Conservation (phyloP, 2,113 vertebrate genomes). For the Bubalus kerabau region DNA sequence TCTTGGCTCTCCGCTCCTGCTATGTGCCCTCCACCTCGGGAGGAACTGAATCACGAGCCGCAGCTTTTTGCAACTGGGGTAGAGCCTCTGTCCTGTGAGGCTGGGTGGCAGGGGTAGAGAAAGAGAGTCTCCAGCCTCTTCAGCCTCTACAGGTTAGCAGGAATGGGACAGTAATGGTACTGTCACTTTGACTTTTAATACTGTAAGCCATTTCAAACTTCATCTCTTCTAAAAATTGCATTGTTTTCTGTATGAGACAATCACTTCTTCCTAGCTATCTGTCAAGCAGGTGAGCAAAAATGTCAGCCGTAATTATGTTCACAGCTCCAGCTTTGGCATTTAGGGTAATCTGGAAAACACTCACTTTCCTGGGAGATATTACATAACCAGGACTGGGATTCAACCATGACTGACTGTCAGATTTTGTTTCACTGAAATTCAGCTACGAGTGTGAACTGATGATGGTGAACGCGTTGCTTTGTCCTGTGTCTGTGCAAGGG, state of each 20-base stretch:
- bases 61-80: fast-evolving
- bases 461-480: constrained; percentile 65
- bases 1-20: background rate
- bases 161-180: background rate
- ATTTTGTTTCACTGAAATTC: constrained; percentile 53
- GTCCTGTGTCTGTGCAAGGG: constrained; percentile 61
- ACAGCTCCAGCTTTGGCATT: constrained; percentile 60
- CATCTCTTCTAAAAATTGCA: constrained; percentile 47
- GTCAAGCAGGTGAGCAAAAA: constrained; percentile 72
- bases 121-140: background rate
- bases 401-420: constrained; percentile 35
- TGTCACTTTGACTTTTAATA: background rate
- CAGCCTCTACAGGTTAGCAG: background rate
- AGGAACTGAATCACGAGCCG: fast-evolving
- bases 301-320: constrained; percentile 72
- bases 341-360: constrained; percentile 58
- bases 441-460: constrained; percentile 44
- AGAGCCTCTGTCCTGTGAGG: background rate
- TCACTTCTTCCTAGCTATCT: constrained; percentile 66
- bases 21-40: background rate
- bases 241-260: constrained; percentile 60
- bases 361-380: constrained; percentile 62
- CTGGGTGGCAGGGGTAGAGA: background rate
- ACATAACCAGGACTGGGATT: constrained; percentile 57
- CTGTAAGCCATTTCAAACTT: background rate